phyloP scores from a whole-genome alignment of 2,888 invertebrate genomes.

The Disparrhopalites patrizii region DNA sequence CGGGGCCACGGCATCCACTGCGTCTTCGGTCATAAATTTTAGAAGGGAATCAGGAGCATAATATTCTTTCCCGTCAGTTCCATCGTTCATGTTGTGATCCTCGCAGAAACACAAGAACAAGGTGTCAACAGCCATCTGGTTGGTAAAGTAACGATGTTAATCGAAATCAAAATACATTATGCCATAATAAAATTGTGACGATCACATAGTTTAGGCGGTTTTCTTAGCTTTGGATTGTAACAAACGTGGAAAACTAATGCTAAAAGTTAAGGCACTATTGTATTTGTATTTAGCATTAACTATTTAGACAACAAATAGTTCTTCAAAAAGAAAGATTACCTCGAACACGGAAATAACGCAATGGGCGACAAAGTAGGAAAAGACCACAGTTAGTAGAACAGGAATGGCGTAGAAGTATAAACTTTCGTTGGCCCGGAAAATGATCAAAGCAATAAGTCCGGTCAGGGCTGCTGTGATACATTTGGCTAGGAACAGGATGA shows the following conservation, averaged over 20 bases:
- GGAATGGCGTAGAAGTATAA: constrained; percentile 82
- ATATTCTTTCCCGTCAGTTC: constrained; percentile 44
- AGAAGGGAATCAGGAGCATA: constrained; percentile 38
- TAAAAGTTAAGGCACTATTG: neutral
- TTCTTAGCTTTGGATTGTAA: too few relatives aligned
- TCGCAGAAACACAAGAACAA: constrained; percentile 91
- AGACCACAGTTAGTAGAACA: constrained; percentile 75
- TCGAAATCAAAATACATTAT: neutral
- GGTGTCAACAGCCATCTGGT: constrained; percentile 91
- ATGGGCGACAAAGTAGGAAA: constrained; percentile 88
- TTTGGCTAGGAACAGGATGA: constrained; percentile 81
- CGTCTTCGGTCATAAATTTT: constrained; percentile 43
- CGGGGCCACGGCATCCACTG: constrained; percentile 36
- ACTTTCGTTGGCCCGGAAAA: constrained; percentile 68
- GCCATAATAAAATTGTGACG: neutral
- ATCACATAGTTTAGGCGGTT: too few relatives aligned
- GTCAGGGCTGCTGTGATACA: constrained; percentile 76
- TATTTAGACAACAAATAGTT: too few relatives aligned
- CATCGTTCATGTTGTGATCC: constrained; percentile 77
- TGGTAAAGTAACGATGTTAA: too few relatives aligned
- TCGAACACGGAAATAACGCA: constrained; percentile 90
- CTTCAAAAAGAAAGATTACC: constrained; percentile 63
- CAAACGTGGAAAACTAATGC: neutral
- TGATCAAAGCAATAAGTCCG: constrained; percentile 70
- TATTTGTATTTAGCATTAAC: too few relatives aligned